Percentiles rank a stretch among this genome's conserved stretches.
Evolutionary conservation across 2,113 vertebrate species (phyloP).

Genomic region (Salvelinus sp.): DNA sequence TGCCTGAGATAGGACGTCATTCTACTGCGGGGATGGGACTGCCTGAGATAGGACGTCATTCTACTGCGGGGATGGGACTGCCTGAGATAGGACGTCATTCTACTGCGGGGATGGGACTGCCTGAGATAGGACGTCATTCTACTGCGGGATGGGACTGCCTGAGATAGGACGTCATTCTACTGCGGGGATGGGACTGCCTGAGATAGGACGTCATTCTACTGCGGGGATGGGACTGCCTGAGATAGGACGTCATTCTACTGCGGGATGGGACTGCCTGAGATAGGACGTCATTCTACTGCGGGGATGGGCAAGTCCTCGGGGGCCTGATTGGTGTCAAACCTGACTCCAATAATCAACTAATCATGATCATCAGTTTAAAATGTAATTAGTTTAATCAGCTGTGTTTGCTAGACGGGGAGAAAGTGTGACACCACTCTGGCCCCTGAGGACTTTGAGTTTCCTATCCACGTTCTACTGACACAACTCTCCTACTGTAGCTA

Average conservation of each 20-base stretch:
- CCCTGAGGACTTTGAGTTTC: too few species aligned
- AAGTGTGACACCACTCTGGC: too few species aligned
- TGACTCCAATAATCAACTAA: too few species aligned
- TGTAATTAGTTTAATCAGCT: too few species aligned
- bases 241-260: slow-evolving; percentile 41
- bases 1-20: slow-evolving; percentile 48
- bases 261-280: slow-evolving; percentile 21
- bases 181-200: slow-evolving; percentile 30
- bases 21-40: slow-evolving; percentile 30
- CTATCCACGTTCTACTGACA: too few species aligned
- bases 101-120: slow-evolving; percentile 26
- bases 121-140: too few species aligned
- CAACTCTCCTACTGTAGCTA: too few species aligned
- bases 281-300: slow-evolving; percentile 42
- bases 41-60: too few species aligned
- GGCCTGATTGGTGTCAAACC: too few species aligned
- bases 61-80: background rate
- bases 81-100: slow-evolving; percentile 49
- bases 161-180: slow-evolving; percentile 49
- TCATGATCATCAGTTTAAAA: too few species aligned
- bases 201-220: slow-evolving; percentile 50
- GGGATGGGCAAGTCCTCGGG: slow-evolving; percentile 15
- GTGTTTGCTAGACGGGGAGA: too few species aligned
- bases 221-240: slow-evolving; percentile 33
- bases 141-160: slow-evolving; percentile 7